Evolutionary conservation across 2,113 vertebrate species (phyloP).

Genomic region (Potamarius usumacintae): DNA sequence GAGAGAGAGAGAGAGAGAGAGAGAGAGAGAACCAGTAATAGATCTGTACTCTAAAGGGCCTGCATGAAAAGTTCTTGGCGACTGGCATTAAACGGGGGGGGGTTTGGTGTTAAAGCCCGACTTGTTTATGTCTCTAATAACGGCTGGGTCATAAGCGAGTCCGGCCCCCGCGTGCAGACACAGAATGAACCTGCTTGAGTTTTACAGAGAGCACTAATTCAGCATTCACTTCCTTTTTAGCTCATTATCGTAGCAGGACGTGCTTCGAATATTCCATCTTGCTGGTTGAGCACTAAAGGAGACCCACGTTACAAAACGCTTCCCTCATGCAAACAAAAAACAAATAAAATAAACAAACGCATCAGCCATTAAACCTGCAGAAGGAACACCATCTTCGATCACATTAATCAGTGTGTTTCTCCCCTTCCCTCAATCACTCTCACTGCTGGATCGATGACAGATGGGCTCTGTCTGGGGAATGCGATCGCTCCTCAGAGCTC

Average conservation of each 20-base stretch:
- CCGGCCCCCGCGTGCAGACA: background rate
- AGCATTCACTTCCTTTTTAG: background rate
- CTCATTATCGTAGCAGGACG: slow-evolving; percentile 1
- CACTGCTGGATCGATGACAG: slow-evolving; percentile 39
- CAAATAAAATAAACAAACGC: background rate
- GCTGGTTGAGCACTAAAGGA: slow-evolving; percentile 1
- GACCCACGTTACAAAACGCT: background rate
- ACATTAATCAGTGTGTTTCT: slow-evolving; percentile 32
- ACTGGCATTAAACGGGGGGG: background rate
- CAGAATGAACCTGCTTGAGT: background rate
- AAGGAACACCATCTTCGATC: slow-evolving; percentile 1
- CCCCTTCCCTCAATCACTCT: background rate
- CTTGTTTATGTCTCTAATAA: slow-evolving; percentile 24
- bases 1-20: background rate
- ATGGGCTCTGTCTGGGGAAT: slow-evolving; percentile 23
- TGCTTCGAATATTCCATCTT: slow-evolving; percentile 3
- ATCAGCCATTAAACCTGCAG: background rate
- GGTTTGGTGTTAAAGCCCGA: background rate
- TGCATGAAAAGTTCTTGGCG: background rate
- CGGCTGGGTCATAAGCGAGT: background rate
- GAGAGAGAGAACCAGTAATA: background rate
- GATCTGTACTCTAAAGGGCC: background rate
- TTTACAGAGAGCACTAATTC: background rate
- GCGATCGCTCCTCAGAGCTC: slow-evolving; percentile 28
- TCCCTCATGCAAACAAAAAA: background rate